Evolutionary conservation across 2,888 invertebrate genomes (phyloP).

Genomic region (Cerastoderma edule): DNA sequence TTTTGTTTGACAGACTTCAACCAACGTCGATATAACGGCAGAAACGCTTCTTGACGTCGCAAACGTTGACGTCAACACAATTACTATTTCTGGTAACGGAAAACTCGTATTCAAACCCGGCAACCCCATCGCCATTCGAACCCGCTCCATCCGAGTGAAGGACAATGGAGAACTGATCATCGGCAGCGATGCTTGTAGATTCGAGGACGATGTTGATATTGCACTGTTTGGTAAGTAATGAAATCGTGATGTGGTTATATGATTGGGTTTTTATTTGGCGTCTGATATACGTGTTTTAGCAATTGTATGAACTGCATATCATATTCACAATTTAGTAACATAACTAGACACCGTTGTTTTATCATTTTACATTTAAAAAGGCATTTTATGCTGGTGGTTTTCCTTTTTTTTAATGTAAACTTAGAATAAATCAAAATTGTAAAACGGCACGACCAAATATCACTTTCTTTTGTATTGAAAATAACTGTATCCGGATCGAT

Average conservation of each 20-base stretch:
- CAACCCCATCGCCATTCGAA: constrained; percentile 25
- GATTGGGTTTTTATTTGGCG: neutral
- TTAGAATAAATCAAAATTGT: too few species aligned
- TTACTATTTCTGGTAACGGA: constrained; percentile 30
- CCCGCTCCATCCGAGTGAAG: constrained; percentile 31
- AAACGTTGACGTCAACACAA: constrained; percentile 30
- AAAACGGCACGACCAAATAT: too few species aligned
- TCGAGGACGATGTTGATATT: constrained; percentile 36
- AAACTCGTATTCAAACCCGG: constrained; percentile 36
- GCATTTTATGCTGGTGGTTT: neutral
- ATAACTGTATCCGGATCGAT: too few species aligned
- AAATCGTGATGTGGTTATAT: neutral
- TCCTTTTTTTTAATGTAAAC: neutral
- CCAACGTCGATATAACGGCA: constrained; percentile 14
- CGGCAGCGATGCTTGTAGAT: constrained; percentile 34
- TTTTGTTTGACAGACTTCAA: constrained; percentile 8
- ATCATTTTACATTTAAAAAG: neutral
- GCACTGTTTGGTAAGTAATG: constrained; percentile 29
- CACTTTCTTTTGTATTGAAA: too few species aligned
- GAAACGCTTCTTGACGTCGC: constrained; percentile 29
- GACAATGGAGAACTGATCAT: constrained; percentile 37
- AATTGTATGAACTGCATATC: neutral
- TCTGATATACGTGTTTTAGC: too few species aligned
- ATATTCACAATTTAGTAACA: neutral
- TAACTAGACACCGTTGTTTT: neutral